Percentiles rank a stretch among this genome's conserved stretches.
Evolutionary conservation across 2,888 invertebrate species (phyloP).

Genomic region (Achlya flavicornis): DNA sequence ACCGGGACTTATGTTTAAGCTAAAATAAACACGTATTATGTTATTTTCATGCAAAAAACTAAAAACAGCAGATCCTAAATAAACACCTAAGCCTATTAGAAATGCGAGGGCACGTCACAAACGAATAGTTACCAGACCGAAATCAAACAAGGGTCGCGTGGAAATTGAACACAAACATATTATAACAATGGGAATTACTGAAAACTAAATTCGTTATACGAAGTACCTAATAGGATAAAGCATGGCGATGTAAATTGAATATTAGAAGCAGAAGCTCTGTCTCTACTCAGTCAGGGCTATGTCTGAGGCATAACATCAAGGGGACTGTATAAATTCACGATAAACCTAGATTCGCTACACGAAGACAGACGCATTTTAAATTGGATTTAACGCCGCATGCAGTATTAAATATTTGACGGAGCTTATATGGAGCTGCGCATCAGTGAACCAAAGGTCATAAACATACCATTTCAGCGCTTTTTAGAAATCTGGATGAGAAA

Average conservation of each 20-base stretch:
- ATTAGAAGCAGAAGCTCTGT: too few relatives aligned
- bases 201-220: background rate
- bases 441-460: too few relatives aligned
- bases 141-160: background rate
- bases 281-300: too few relatives aligned
- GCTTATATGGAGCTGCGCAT: too few relatives aligned
- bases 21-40: background rate
- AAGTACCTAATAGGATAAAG: background rate
- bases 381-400: too few relatives aligned
- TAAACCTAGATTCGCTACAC: too few relatives aligned
- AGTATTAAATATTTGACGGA: too few relatives aligned
- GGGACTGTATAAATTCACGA: too few relatives aligned
- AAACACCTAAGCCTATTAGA: background rate
- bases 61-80: slow-evolving; percentile 10
- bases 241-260: background rate
- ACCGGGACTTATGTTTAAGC: background rate
- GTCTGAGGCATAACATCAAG: too few relatives aligned
- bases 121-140: background rate
- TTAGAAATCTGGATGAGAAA: too few relatives aligned
- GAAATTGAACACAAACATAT: background rate
- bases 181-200: background rate
- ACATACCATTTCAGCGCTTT: too few relatives aligned
- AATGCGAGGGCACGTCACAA: slow-evolving; percentile 8
- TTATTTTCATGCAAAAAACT: background rate
- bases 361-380: too few relatives aligned